Evolutionary conservation across 2,888 invertebrate species (phyloP), one percentile per base, ranked within the genome.

Genomic region (Acrocyrtus sp.): DNA sequence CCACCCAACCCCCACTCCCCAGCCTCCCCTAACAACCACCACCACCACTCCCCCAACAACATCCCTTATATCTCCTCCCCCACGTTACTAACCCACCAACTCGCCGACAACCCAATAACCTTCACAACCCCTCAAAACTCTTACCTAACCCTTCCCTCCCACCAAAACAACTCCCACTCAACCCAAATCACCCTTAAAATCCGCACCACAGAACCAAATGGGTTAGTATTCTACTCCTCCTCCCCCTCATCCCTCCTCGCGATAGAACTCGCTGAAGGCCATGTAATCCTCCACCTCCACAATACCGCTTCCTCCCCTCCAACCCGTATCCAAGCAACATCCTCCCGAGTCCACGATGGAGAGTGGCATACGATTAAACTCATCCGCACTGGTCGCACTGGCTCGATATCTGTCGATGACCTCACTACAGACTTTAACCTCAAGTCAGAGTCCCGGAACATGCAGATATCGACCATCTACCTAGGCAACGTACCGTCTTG

Each of bases 181-280:
- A 67, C 67, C 3, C 93, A 92, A 27, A 92, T 97, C 83, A 92
- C 94, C 48, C 94, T 97, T 86, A 95, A 96, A 86, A 95, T 98
- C 83, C 90, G 96, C 75, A 98, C 98, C 51, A 95, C 93, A 84
- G 97, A 98, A 85, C 92, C 94, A 6, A 95, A 97, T 83, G 98
- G 98, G 24, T 88, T 98, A 79, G 90, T 98, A 65, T 90, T 98
- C 83, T 94, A 95, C 88, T 96, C 95, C 85, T 92, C 92, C 82
- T 82, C 83, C 1, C 87, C 94, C 92, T 90, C 92, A 58, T 96
- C 98, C 84, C 89, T 96, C 61, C 94, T 98, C 83, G 96, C 96
- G 1, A 91, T 98, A 80, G 98, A 98, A 85, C 88, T 98, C 81
- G 88, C 97, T 78, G 95, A 94, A 80, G 96, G 98, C 0, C 94